Evolutionary conservation across 2,797 vertebrate genomes (phyloP), one percentile per base, ranked within the genome.

Genomic region (Spheniscus humboldti): DNA sequence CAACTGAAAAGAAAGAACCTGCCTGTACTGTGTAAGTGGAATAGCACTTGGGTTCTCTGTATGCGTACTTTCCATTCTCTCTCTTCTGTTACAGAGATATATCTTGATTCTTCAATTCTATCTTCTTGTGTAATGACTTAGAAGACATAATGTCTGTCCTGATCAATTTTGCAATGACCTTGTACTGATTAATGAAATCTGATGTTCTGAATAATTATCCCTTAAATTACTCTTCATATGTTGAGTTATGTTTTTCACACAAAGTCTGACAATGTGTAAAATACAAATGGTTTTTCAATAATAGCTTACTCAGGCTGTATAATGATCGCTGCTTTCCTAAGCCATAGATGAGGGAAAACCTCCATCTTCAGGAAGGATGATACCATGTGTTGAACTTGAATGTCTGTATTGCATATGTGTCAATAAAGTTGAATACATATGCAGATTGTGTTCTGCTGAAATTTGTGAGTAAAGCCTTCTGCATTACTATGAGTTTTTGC

Each of bases 61-160:
- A 6, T 69, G 33, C 66, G 14, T 53, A 12, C 55, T 92, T 92
- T 17, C 47, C 7, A 5, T 80, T 74, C 71, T 88, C 16, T 74
- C 25, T 80, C 55, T 23, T 67, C 43, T 86, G 11, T 62, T 87
- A 22, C 8, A 56, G 74, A 82, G 76, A 68, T 50, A 9, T 20
- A 41, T 91, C 69, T 78, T 66, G 55, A 66, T 86, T 81, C 33
- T 30, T 96, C 57, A 75, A 37, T 86, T 90, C 93, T 82, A 88
- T 97, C 80, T 93, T 92, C 91, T 71, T 92, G 92, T 92, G 90
- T 93, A 97, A 95, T 95, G 93, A 74, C 93, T 93, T 91, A 92
- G 93, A 96, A 95, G 81, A 68, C 53, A 53, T 96, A 79, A 94
- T 67, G 52, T 86, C 62, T 95, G 39, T 92, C 63, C 77, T 48